Percentiles rank a stretch among this genome's conserved stretches.
These are phyloP conservation scores for Chromis chromis DNA, from an alignment of 2,797 vertebrate genomes.

Conservation along the genomic window DNA sequence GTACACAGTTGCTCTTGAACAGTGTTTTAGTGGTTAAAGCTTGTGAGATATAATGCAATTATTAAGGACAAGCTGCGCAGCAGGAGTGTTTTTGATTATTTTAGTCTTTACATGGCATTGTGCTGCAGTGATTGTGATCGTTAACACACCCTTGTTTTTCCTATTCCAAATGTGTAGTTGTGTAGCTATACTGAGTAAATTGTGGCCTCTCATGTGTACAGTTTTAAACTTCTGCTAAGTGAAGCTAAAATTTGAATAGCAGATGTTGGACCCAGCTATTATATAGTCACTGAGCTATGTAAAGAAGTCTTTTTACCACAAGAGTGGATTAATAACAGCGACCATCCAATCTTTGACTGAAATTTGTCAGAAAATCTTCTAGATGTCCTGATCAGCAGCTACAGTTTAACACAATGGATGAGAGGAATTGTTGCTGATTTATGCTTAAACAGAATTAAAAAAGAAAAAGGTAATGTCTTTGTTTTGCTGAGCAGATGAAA, in stretches of 20 bases:
- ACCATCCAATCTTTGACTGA: slow-evolving; percentile 14
- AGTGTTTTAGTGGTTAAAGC: neutral
- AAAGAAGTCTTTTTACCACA: slow-evolving; percentile 54
- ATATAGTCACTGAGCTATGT: slow-evolving; percentile 62
- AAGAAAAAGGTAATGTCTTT: neutral
- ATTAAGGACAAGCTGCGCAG: slow-evolving; percentile 17
- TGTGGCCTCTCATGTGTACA: slow-evolving; percentile 50
- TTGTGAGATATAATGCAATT: slow-evolving; percentile 18
- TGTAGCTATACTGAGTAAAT: slow-evolving; percentile 49
- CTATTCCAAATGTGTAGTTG: slow-evolving; percentile 25
- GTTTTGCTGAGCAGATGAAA: neutral
- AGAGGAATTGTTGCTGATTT: neutral
- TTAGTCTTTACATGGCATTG: slow-evolving; percentile 1
- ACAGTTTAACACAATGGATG: neutral
- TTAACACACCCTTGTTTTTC: slow-evolving; percentile 13
- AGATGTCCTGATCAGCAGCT: slow-evolving; percentile 3
- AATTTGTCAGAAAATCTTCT: neutral
- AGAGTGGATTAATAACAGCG: slow-evolving; percentile 44
- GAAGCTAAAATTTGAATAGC: slow-evolving; percentile 70
- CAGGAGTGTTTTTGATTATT: slow-evolving; percentile 2
- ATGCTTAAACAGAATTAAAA: neutral
- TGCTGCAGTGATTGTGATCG: slow-evolving; percentile 21
- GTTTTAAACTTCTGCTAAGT: slow-evolving; percentile 62
- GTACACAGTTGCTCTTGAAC: slow-evolving; percentile 10
- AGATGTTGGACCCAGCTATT: slow-evolving; percentile 72